Percentiles rank a stretch among this genome's conserved stretches.
Evolutionary conservation across 1,140 invertebrate species (phyloP).

Genomic region (Zaprionus vittiger): DNA sequence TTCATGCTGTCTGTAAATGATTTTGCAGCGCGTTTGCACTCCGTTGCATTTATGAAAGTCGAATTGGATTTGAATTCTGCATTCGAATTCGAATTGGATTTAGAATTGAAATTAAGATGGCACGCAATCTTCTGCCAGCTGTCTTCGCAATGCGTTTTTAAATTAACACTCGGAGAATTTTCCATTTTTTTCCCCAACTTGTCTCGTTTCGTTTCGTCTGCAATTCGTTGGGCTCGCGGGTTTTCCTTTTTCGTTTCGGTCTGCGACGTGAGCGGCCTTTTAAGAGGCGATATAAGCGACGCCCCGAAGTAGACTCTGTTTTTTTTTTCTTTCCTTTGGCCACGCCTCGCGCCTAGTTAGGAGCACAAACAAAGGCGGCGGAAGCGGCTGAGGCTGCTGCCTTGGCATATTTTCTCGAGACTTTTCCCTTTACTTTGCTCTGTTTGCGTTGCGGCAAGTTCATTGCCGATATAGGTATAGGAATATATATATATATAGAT

Average conservation of each 20-base stretch:
- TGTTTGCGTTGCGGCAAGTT: slow-evolving; percentile 69
- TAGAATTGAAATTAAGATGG: slow-evolving; percentile 9
- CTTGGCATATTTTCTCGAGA: slow-evolving; percentile 57
- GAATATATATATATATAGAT: neutral
- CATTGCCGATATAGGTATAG: slow-evolving; percentile 70
- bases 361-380: slow-evolving; percentile 43
- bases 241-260: slow-evolving; percentile 40
- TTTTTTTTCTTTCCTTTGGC: slow-evolving; percentile 17
- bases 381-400: slow-evolving; percentile 26
- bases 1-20: slow-evolving; percentile 8
- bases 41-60: slow-evolving; percentile 72
- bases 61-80: neutral
- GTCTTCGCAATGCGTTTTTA: slow-evolving; percentile 21
- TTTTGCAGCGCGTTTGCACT: slow-evolving; percentile 45
- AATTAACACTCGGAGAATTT: slow-evolving; percentile 27
- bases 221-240: slow-evolving; percentile 27
- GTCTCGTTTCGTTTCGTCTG: slow-evolving; percentile 31
- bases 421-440: slow-evolving; percentile 19
- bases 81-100: neutral
- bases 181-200: slow-evolving; percentile 19
- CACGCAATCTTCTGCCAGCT: slow-evolving; percentile 32
- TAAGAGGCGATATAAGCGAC: slow-evolving; percentile 41
- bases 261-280: slow-evolving; percentile 73
- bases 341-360: slow-evolving; percentile 47
- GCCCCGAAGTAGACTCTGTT: slow-evolving; percentile 41